A percentile compares a stretch with the other conserved stretches of the same genome.
phyloP scores from a whole-genome alignment of 2,888 invertebrate genomes.

The Orthosia incerta region DNA sequence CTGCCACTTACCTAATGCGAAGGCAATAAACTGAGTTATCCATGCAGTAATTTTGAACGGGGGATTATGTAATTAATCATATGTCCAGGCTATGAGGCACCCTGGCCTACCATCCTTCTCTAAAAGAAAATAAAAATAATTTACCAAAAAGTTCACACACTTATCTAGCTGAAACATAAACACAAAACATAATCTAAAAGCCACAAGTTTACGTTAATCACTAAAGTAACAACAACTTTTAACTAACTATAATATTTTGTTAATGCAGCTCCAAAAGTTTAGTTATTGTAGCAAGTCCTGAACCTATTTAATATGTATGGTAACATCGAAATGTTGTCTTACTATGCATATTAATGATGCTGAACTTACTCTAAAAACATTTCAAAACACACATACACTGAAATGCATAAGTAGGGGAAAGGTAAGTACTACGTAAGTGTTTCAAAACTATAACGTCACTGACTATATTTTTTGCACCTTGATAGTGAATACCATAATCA shows the following conservation, averaged over 20 bases:
- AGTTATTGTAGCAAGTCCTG: slow-evolving; percentile 30
- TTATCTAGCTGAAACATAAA: not conserved
- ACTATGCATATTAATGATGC: slow-evolving; percentile 46
- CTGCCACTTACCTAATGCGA: not conserved
- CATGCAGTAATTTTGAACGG: not conserved
- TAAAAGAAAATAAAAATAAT: not conserved
- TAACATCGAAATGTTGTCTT: slow-evolving; percentile 46
- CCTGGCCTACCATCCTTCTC: not conserved
- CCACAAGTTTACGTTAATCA: not conserved
- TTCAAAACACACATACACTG: slow-evolving; percentile 12
- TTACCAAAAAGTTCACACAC: not conserved
- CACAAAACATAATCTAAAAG: not conserved
- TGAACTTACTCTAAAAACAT: slow-evolving; percentile 22
- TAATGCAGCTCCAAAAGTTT: slow-evolving; percentile 29
- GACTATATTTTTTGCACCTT: too few relatives aligned
- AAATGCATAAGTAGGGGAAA: not conserved
- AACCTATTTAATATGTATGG: slow-evolving; percentile 48
- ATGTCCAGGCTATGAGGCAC: not conserved
- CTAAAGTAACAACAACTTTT: slow-evolving; percentile 1
- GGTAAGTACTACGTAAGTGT: not conserved
- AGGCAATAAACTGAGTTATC: not conserved
- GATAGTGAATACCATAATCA: too few relatives aligned
- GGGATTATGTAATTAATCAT: not conserved
- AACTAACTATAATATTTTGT: slow-evolving; percentile 30
- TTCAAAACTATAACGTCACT: not conserved